These are phyloP conservation scores for Plebejus anna DNA, from an alignment of 2,888 invertebrate genomes.

Conservation along the genomic window DNA sequence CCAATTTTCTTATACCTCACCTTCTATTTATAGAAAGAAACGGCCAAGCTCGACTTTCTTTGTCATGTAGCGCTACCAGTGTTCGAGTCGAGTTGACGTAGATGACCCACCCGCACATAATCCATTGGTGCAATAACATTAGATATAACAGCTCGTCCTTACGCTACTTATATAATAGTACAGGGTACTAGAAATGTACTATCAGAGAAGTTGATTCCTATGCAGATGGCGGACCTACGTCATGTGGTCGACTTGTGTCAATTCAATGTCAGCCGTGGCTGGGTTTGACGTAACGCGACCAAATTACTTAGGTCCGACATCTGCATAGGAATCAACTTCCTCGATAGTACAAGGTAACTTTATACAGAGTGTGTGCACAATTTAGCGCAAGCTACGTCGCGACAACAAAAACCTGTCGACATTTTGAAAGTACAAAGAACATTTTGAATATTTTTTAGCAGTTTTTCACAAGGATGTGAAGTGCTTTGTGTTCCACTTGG, in stretches of 20 bases:
- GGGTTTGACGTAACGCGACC: no score
- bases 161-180: no score
- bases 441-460: constrained; percentile 15
- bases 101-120: no score
- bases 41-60: neutral
- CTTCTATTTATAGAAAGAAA: neutral
- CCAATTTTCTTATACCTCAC: neutral
- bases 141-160: no score
- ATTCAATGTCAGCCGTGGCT: no score
- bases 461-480: constrained; percentile 8
- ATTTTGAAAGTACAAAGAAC: constrained; percentile 17
- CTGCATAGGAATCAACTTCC: no score
- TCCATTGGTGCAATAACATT: neutral
- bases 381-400: neutral
- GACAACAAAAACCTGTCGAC: constrained; percentile 12
- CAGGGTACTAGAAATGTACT: no score
- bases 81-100: no score
- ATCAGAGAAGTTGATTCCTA: no score
- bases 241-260: no score
- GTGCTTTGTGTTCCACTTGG: constrained; percentile 6
- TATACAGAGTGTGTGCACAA: constrained; percentile 2
- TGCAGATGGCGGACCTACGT: no score
- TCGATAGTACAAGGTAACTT: neutral
- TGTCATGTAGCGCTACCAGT: neutral
- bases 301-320: no score